Base-by-base conservation (phyloP, 2,888 invertebrate species). In the Beris morrisii region DNA sequence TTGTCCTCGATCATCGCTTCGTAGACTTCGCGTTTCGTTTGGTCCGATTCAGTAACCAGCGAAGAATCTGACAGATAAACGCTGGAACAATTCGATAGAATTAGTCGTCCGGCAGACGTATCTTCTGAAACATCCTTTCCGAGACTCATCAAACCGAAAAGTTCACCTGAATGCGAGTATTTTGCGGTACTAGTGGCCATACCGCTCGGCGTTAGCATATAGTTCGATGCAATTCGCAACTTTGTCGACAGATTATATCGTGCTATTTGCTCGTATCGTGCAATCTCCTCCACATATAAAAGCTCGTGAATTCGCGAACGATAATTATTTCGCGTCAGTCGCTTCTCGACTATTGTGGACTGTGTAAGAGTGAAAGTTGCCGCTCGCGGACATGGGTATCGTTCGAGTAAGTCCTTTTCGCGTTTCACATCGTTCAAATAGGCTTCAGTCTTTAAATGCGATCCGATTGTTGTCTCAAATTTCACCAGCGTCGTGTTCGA, bases 1-100 rank as follows among this genome's bases (percentile, higher is more conserved):
- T 91, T 91, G 75, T 91, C 91, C 77, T 90, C 90, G 70, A 93
- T 89, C 31, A 88, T 77, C 2, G 89, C 89, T 79, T 92, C 91
- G 74, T 88, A 91, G 0, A 90, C 88, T 73, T 81, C 80, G 7
- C 82, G 79, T 67, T 79, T 81, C n/a, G 43, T 1, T 52, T n/a
- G n/a, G 2, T 45, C 46, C n/a, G 55, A 48, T 56, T 72, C 70
- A 44, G 71, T 69, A 64, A 46, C 73, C 38, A 43, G 5, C 73
- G 77, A 75, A 73, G 77, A 75, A 63, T 79, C 81, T 46, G 83
- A 84, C 56, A 91, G 79, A 69, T 88, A 85, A 6, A 91, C 87
- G 46, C 86, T 86, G 68, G 86, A 87, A 75, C 91, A 92, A 74
- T 90, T 90, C 74, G 89, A 89, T 13, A 92, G 80, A 68, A 93